These are phyloP conservation scores for Passer domesticus DNA, from an alignment of 2,113 vertebrate genomes.

Conservation along the genomic window DNA sequence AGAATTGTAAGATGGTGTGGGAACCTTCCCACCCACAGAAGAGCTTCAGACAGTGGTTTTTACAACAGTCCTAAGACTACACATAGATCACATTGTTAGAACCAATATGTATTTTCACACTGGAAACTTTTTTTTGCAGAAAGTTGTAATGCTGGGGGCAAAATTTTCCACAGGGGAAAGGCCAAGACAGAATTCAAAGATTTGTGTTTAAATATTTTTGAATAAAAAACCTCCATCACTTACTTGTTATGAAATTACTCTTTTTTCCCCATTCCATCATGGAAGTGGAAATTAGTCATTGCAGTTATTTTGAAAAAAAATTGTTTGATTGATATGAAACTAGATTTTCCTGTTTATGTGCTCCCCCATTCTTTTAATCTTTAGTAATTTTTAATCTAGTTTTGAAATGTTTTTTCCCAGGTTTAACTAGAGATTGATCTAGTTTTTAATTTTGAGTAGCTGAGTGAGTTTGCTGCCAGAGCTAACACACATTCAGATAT, in stretches of 20 bases:
- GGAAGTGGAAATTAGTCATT: neutral
- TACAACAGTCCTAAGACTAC: neutral
- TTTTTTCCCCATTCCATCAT: neutral
- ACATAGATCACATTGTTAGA: neutral
- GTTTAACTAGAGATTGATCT: neutral
- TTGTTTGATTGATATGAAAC: neutral
- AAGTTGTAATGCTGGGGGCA: neutral
- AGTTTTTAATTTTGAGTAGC: neutral
- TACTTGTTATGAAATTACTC: neutral
- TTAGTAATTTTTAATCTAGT: neutral
- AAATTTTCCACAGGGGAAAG: neutral
- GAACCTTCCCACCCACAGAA: neutral
- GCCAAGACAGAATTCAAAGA: neutral
- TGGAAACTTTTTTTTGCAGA: neutral
- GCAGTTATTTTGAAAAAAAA: neutral
- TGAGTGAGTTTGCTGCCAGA: slow-evolving; percentile 22
- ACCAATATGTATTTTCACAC: neutral
- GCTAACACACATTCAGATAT: neutral
- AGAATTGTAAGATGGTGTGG: neutral
- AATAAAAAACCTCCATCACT: rapidly evolving
- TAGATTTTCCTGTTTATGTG: neutral
- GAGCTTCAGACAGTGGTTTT: neutral
- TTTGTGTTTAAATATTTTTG: neutral
- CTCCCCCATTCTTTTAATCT: neutral
- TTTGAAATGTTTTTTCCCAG: neutral